Evolutionary conservation across 2,113 vertebrate species (phyloP).

Genomic region (Laticauda colubrina): DNA sequence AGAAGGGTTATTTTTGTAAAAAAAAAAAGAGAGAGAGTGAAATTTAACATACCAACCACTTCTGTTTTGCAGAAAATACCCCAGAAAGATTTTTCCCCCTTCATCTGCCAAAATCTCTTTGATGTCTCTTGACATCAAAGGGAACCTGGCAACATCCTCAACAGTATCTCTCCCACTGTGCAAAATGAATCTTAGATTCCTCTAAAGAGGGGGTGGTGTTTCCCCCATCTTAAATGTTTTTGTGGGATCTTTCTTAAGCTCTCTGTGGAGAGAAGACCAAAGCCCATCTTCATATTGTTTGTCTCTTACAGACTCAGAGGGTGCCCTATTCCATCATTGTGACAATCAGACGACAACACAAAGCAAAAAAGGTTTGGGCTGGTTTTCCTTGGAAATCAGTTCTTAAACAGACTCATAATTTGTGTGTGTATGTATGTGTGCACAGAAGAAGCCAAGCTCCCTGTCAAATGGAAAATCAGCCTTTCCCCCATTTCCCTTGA

Average conservation of each 20-base stretch:
- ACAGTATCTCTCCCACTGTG: conserved; percentile 4
- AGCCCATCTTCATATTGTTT: background rate
- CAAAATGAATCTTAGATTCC: conserved; percentile 4
- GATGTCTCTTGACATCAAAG: conserved; percentile 25
- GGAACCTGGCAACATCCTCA: background rate
- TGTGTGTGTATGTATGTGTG: no score
- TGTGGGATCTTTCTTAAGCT: background rate
- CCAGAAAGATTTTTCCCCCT: background rate
- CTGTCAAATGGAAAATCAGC: background rate
- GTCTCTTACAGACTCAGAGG: background rate
- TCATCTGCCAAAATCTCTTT: background rate
- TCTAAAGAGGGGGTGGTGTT: background rate
- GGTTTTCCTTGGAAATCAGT: background rate
- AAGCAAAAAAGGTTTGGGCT: background rate
- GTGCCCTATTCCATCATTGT: no score
- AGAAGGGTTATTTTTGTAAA: background rate
- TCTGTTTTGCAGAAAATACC: background rate
- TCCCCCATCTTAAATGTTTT: background rate
- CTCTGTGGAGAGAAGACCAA: background rate
- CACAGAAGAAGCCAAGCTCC: background rate
- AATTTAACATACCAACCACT: background rate
- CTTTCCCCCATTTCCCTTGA: accelerated
- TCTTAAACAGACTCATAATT: background rate
- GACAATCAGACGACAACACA: background rate
- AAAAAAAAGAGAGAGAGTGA: background rate